phyloP scores from a whole-genome alignment of 2,888 invertebrate species.

The Mantis religiosa region DNA sequence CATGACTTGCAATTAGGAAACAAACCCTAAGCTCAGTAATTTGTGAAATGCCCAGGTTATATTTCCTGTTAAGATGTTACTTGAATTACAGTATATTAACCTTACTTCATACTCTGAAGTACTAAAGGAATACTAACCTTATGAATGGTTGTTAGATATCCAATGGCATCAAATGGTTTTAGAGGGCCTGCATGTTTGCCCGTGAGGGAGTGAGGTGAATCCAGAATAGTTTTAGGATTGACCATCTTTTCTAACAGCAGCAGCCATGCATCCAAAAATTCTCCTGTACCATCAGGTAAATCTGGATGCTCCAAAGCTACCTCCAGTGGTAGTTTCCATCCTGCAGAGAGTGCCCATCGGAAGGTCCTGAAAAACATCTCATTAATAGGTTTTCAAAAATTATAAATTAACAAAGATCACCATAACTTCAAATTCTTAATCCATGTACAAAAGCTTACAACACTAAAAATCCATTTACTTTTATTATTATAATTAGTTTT shows the following conservation, averaged over 20 bases:
- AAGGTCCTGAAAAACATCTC: constrained; percentile 37
- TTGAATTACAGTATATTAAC: too few species aligned
- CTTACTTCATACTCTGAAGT: too few species aligned
- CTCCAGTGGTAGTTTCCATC: constrained; percentile 49
- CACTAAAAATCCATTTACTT: too few species aligned
- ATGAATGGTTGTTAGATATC: constrained; percentile 70
- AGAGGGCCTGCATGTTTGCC: constrained; percentile 43
- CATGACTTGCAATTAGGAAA: too few species aligned
- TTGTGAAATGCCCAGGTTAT: too few species aligned
- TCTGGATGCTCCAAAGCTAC: constrained; percentile 59
- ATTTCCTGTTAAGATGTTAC: too few species aligned
- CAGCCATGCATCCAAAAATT: constrained; percentile 80
- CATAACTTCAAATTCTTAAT: too few species aligned
- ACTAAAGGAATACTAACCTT: constrained; percentile 48
- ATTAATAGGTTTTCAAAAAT: too few species aligned
- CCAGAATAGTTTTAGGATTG: constrained; percentile 74
- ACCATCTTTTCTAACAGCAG: constrained; percentile 79
- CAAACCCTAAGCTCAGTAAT: too few species aligned
- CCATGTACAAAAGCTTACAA: too few species aligned
- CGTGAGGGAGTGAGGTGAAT: constrained; percentile 70
- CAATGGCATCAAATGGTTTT: constrained; percentile 60
- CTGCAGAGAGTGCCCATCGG: constrained; percentile 60
- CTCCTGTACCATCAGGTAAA: constrained; percentile 71
- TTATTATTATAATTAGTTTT: too few species aligned
- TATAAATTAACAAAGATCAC: too few species aligned